Conservation (phyloP, 2,888 invertebrate species). For the Clepsis dumicolana region DNA sequence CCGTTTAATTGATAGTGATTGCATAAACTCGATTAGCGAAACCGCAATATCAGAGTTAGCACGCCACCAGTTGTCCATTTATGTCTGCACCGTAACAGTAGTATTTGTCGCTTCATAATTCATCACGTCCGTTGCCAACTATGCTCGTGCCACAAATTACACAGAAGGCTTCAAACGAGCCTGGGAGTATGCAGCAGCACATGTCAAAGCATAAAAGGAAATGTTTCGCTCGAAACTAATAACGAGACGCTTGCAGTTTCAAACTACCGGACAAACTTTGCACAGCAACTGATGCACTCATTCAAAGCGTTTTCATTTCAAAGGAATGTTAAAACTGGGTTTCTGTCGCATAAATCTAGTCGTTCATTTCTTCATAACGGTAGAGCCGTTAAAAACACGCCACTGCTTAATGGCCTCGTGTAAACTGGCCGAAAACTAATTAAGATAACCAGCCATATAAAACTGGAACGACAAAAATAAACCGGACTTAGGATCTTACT, state of each 20-base stretch:
- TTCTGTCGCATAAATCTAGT: constrained; percentile 1
- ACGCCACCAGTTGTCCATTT: constrained; percentile 5
- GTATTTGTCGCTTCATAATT: constrained; percentile 3
- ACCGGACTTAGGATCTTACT: not conserved
- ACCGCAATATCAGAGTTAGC: constrained; percentile 42
- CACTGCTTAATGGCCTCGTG: not conserved
- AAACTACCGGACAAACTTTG: constrained; percentile 8
- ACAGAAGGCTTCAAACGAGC: constrained; percentile 3
- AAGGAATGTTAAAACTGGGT: not conserved
- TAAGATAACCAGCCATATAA: constrained; percentile 15
- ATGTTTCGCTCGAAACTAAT: constrained; percentile 21
- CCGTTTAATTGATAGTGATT: constrained; percentile 58
- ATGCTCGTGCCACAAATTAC: constrained; percentile 1
- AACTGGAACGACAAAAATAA: constrained; percentile 13
- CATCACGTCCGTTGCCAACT: not conserved
- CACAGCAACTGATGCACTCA: not conserved
- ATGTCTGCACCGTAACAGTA: not conserved
- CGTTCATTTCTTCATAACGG: constrained; percentile 7
- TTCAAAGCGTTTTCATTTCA: not conserved
- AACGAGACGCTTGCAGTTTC: constrained; percentile 18
- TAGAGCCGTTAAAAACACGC: constrained; percentile 1
- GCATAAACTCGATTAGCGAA: constrained; percentile 59
- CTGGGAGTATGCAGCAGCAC: not conserved
- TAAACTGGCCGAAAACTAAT: constrained; percentile 15
- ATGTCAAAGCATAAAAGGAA: constrained; percentile 20